Conservation (phyloP, 23 tunicate genomes). For the Diplosoma virens region DNA sequence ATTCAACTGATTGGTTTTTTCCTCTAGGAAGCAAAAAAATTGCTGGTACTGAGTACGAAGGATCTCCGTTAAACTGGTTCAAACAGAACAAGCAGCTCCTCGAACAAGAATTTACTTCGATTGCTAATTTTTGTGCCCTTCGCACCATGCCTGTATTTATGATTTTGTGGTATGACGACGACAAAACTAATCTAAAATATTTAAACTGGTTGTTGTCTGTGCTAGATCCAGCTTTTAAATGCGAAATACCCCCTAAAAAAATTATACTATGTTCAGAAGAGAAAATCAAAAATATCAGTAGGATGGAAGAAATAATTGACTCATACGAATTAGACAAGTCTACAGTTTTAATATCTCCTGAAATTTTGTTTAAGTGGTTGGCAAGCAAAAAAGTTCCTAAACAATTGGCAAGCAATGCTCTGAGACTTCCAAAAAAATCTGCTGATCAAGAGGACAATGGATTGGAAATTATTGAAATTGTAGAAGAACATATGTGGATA, state of each 20-base stretch:
- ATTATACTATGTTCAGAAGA: background rate
- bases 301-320: background rate
- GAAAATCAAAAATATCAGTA: background rate
- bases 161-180: constrained; percentile 10
- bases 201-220: background rate
- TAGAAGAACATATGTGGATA: constrained; percentile 12
- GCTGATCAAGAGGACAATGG: background rate
- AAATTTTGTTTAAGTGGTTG: background rate
- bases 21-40: background rate
- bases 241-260: background rate
- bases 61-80: background rate
- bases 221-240: background rate
- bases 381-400: background rate
- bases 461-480: background rate
- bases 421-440: background rate
- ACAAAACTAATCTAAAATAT: background rate
- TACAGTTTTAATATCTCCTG: background rate
- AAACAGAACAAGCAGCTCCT: background rate
- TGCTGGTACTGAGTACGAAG: background rate
- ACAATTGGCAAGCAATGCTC: background rate
- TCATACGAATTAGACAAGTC: background rate
- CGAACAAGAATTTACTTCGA: background rate
- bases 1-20: constrained; percentile 14
- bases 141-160: background rate
- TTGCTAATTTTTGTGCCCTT: background rate